phyloP scores from a whole-genome alignment of 1,140 invertebrate genomes.

The Ganaspis sp. region DNA sequence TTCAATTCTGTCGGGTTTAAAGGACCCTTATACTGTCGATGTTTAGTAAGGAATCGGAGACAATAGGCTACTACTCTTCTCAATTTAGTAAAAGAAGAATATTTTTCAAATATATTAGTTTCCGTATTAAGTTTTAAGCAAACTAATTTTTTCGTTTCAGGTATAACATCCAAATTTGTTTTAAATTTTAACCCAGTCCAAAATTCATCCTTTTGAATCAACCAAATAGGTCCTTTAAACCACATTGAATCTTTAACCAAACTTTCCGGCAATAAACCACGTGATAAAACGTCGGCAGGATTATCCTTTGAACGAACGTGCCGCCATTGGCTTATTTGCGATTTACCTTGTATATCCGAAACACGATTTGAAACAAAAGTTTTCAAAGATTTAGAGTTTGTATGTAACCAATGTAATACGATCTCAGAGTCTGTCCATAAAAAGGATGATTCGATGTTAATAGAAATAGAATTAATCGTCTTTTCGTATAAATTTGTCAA shows the following conservation, averaged over 20 bases:
- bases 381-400: background rate
- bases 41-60: too few relatives aligned
- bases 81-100: too few relatives aligned
- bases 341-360: conserved; percentile 8
- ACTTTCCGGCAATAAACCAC: background rate
- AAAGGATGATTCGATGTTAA: conserved; percentile 36
- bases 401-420: conserved; percentile 39
- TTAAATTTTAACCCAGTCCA: background rate
- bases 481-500: background rate
- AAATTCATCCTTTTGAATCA: background rate
- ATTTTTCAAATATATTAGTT: too few relatives aligned
- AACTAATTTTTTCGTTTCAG: background rate
- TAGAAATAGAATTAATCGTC: too few relatives aligned
- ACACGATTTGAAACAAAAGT: conserved; percentile 31
- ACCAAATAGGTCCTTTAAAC: conserved; percentile 35
- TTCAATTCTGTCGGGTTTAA: too few relatives aligned
- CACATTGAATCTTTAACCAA: background rate
- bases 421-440: conserved; percentile 3
- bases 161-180: background rate
- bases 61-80: too few relatives aligned
- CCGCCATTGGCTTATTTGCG: background rate
- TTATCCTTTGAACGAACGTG: conserved; percentile 31
- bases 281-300: conserved; percentile 36
- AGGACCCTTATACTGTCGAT: too few relatives aligned
- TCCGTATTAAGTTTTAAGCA: too few relatives aligned